A percentile compares a stretch with the other conserved stretches of the same genome.
These are phyloP conservation scores for Sebastes hubbsi DNA, from an alignment of 2,797 vertebrate species.

Conservation along the genomic window DNA sequence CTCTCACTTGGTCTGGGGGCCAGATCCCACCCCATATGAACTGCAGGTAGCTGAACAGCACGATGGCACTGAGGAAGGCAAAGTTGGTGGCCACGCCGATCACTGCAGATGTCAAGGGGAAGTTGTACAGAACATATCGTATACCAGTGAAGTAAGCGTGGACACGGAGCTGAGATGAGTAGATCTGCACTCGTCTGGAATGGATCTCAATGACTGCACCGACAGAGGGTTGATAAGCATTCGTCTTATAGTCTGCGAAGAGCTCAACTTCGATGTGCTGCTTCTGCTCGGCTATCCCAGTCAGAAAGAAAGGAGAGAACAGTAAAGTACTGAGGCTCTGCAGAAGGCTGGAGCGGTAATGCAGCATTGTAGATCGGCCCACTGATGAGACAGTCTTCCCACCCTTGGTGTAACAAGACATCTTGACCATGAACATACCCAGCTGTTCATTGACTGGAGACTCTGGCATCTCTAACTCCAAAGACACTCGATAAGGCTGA, in stretches of 20 bases:
- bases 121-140: conserved; percentile 91
- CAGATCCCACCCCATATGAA: conserved; percentile 88
- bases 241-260: conserved; percentile 85
- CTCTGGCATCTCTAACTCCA: conserved; percentile 91
- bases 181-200: conserved; percentile 88
- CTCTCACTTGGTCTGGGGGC: conserved; percentile 84
- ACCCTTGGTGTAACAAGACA: conserved; percentile 85
- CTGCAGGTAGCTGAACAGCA: conserved; percentile 92
- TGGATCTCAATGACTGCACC: conserved; percentile 89
- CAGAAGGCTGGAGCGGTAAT: conserved; percentile 89
- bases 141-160: conserved; percentile 93
- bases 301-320: conserved; percentile 86
- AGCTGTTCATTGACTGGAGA: conserved; percentile 89
- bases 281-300: conserved; percentile 89
- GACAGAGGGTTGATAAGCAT: conserved; percentile 86
- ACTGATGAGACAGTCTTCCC: conserved; percentile 83
- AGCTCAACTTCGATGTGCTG: conserved; percentile 91
- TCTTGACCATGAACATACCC: conserved; percentile 93
- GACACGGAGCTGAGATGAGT: conserved; percentile 88
- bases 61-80: conserved; percentile 87
- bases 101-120: conserved; percentile 89
- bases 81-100: conserved; percentile 91
- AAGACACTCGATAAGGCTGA: conserved; percentile 88
- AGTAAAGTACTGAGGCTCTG: conserved; percentile 85
- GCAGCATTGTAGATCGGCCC: conserved; percentile 90